Conservation (phyloP, 2,797 vertebrate species). For the Garrulus glandarius region DNA sequence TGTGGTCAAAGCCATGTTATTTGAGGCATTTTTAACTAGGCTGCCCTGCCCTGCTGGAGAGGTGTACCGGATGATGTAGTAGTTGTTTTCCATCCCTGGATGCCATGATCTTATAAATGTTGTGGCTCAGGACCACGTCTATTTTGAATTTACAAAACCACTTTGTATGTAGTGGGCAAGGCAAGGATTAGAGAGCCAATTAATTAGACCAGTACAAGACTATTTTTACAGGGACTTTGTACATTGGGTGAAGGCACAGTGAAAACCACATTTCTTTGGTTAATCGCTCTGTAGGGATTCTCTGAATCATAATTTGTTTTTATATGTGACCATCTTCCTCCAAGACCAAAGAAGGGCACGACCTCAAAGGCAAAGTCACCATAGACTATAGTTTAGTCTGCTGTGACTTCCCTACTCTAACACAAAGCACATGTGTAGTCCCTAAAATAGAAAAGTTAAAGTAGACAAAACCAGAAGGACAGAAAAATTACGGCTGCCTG, state of each 20-base stretch:
- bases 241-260: background rate
- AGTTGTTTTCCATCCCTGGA: background rate
- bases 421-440: constrained; percentile 49
- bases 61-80: background rate
- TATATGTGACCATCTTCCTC: constrained; percentile 36
- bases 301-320: constrained; percentile 57
- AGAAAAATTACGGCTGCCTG: constrained; percentile 10
- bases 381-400: constrained; percentile 24
- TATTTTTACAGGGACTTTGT: constrained; percentile 6
- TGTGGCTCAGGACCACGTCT: constrained; percentile 17
- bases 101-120: constrained; percentile 6
- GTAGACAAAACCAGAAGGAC: constrained; percentile 16
- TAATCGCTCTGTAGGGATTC: constrained; percentile 14
- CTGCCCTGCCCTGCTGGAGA: background rate
- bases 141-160: constrained; percentile 48
- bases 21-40: constrained; percentile 20
- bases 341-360: constrained; percentile 19
- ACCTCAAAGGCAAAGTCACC: constrained; percentile 29
- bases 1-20: constrained; percentile 28
- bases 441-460: constrained; percentile 52
- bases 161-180: background rate
- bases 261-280: constrained; percentile 36
- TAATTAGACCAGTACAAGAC: constrained; percentile 5
- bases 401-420: constrained; percentile 26
- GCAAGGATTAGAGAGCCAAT: background rate